Evolutionary conservation across 2,797 vertebrate genomes (phyloP).

Genomic region (Diceros bicornis): DNA sequence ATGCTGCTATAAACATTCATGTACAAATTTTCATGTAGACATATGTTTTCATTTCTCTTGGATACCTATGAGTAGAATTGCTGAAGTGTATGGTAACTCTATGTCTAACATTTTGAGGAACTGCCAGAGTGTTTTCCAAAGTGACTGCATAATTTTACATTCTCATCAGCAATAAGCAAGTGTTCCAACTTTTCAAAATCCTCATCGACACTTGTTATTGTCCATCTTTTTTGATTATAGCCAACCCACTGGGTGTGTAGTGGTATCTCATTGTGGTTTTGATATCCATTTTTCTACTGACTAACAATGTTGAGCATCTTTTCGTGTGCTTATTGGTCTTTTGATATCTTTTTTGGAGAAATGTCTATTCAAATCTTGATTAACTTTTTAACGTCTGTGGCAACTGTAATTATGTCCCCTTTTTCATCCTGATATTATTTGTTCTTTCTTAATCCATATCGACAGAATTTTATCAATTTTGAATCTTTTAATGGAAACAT

Average conservation of each 20-base stretch:
- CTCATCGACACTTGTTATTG: no score
- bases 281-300: not conserved
- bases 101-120: not conserved
- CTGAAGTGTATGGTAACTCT: not conserved
- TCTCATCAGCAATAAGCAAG: no score
- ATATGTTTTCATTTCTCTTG: not conserved
- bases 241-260: no score
- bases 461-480: not conserved
- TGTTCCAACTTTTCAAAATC: no score
- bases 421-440: not conserved
- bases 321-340: not conserved
- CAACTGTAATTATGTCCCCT: not conserved
- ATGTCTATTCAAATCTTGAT: not conserved
- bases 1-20: not conserved
- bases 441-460: not conserved
- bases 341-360: not conserved
- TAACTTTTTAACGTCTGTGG: not conserved
- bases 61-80: not conserved
- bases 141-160: no score
- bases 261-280: not conserved
- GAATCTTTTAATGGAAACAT: not conserved
- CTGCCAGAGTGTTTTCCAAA: not conserved
- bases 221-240: no score
- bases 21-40: not conserved
- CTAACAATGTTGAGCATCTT: not conserved